phyloP scores from a whole-genome alignment of 2,113 vertebrate genomes.

The Leiothrix lutea region DNA sequence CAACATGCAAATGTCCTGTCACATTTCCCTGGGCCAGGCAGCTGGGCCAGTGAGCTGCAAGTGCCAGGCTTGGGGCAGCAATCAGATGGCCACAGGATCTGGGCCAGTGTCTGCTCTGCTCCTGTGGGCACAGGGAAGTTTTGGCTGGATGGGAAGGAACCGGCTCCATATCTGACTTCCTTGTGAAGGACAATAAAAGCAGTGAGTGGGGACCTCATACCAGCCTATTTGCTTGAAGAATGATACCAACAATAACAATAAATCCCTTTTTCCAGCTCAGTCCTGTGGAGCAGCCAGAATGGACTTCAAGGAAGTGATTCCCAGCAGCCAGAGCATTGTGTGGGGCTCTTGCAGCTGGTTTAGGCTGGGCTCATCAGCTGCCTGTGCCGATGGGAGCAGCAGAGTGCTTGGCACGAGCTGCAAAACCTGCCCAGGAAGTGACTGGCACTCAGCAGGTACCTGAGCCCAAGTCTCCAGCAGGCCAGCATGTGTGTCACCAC shows the following conservation, averaged over 20 bases:
- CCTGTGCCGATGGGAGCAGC: not conserved
- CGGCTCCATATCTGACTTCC: not conserved
- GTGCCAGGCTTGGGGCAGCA: rapidly evolving
- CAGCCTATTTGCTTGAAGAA: not conserved
- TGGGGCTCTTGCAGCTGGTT: not conserved
- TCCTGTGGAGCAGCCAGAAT: not conserved
- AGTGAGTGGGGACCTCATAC: not conserved
- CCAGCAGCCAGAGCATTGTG: not conserved
- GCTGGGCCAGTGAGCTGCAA: rapidly evolving
- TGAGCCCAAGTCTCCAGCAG: rapidly evolving
- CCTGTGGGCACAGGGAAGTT: not conserved
- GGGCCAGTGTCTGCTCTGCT: not conserved
- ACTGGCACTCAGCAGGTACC: rapidly evolving
- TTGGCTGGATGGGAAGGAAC: not conserved
- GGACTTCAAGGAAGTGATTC: not conserved
- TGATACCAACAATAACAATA: not conserved
- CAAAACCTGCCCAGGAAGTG: not conserved
- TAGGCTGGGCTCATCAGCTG: not conserved
- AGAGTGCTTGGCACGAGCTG: rapidly evolving
- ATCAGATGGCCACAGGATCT: not conserved
- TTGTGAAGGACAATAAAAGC: not conserved
- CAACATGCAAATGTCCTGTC: not conserved
- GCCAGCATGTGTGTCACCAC: rapidly evolving
- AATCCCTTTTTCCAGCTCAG: not conserved
- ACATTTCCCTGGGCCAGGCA: not conserved